A percentile compares a stretch with the other conserved stretches of the same genome.
Conservation (phyloP, 2,888 invertebrate species). For the Drosophila mercatorum region DNA sequence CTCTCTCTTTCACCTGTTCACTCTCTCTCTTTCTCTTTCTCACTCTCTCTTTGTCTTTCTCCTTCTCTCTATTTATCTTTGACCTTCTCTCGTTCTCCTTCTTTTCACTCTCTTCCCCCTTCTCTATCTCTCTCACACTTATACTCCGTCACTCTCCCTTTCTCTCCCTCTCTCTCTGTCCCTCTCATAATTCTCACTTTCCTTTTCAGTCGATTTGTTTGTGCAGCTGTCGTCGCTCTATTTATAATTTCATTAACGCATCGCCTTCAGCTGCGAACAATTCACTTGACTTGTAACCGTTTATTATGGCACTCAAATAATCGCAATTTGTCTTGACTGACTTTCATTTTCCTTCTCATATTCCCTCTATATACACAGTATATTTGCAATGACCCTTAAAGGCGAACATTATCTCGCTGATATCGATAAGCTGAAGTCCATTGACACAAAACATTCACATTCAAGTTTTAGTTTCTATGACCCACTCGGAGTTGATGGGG, state of each 20-base stretch:
- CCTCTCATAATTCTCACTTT: constrained; percentile 26
- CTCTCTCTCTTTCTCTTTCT: background rate
- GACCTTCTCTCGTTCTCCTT: no score
- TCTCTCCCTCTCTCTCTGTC: background rate
- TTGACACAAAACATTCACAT: constrained; percentile 5
- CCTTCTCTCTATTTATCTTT: background rate
- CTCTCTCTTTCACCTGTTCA: background rate
- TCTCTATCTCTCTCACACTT: background rate
- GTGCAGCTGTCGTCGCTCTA: constrained; percentile 69
- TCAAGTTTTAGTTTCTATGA: constrained; percentile 6
- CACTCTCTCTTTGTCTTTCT: background rate
- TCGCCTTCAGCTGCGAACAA: constrained; percentile 11
- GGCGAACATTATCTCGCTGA: background rate
- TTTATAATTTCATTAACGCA: constrained; percentile 71
- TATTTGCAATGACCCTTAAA: background rate
- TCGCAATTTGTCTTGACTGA: constrained; percentile 26
- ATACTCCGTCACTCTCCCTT: no score
- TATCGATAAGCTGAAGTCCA: constrained; percentile 21
- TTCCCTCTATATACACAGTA: background rate
- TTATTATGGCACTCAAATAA: background rate
- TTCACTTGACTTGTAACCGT: background rate
- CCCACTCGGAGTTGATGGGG: constrained; percentile 23
- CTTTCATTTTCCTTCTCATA: constrained; percentile 38
- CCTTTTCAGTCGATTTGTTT: constrained; percentile 31
- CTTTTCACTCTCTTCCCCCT: background rate